phyloP scores from a whole-genome alignment of 2,797 vertebrate genomes.

The Anabas testudineus region DNA sequence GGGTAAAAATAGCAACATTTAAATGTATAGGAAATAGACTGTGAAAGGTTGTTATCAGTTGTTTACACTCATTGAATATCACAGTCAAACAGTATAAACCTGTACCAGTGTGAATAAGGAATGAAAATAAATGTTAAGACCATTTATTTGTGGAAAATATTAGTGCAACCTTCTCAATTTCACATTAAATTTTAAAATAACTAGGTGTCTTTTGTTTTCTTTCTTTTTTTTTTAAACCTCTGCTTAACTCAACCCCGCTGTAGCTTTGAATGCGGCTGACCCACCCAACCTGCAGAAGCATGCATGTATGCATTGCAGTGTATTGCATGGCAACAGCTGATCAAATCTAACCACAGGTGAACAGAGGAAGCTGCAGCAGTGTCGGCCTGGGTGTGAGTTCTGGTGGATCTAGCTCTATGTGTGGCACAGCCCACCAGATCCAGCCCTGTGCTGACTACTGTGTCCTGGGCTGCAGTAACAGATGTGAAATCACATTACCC shows the following conservation, averaged over 20 bases:
- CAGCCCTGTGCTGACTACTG: slow-evolving; percentile 76
- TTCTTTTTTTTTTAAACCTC: slow-evolving; percentile 10
- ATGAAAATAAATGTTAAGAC: background rate
- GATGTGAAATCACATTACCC: slow-evolving; percentile 99
- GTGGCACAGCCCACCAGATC: slow-evolving; percentile 74
- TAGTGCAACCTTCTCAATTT: background rate
- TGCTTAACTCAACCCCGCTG: background rate
- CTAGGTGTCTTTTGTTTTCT: background rate
- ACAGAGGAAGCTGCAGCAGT: slow-evolving; percentile 36
- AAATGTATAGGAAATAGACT: background rate
- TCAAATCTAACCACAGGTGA: slow-evolving; percentile 54
- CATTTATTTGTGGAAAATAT: background rate
- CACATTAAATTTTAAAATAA: slow-evolving; percentile 10
- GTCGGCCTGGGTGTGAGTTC: slow-evolving; percentile 24
- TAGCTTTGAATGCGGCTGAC: slow-evolving; percentile 28
- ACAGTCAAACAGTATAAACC: background rate
- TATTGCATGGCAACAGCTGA: slow-evolving; percentile 49
- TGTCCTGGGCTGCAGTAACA: slow-evolving; percentile 91
- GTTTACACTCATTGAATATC: slow-evolving; percentile 1
- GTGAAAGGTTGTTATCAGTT: background rate
- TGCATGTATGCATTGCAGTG: slow-evolving; percentile 51
- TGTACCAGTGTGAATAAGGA: background rate
- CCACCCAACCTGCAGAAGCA: slow-evolving; percentile 32
- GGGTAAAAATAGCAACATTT: too few relatives aligned
- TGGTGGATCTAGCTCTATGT: slow-evolving; percentile 49